Base-by-base conservation (phyloP, 2,888 invertebrate genomes). In the Drosophila silvestris region DNA sequence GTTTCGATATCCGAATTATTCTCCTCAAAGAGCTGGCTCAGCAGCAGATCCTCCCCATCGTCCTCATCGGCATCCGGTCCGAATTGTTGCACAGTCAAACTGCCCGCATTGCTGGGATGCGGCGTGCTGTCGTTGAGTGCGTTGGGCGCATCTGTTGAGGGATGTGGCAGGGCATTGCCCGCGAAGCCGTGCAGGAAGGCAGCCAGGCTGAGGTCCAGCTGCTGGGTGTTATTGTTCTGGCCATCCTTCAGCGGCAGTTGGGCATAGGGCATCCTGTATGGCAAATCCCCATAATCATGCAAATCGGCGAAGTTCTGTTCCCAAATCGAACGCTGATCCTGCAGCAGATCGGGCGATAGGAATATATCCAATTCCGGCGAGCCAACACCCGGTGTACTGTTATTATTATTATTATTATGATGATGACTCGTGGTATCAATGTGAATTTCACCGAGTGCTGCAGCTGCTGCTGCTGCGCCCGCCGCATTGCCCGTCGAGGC, bases 291-390 rank as follows among this genome's bases (percentile, higher is more conserved):
- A 76, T 94, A 95, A 75, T 95, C 95, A 72, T 94, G 93, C 16
- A 95, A 88, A 91, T 95, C 95, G 0, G 95, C 95, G 74, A 95
- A 83, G 79, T 95, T 95, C 79, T 95, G 95, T 56, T 95, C 94
- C 83, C 94, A 94, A 1, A 95, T 94, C 0, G 95, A 94, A 32
- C 91, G 91, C 51, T 91, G 90, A 66, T 92, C 92, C 63, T 91
- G 88, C 76, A 91, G 88, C 37, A 89, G 74, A 26, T 93, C 81
- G 92, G 94, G 41, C 88, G 94, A 81, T 83, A 91, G 73, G 93
- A 91, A 91, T 7, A 90, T 73, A 56, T 92, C 92, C 66, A 92
- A 54, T 58, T 92, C 91, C 2, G 85, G 80, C 0, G 81, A 30
- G 2, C 80, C 14, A 16, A 47, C 78, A 0, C 54, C 70, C 12